Evolutionary conservation across 2,113 vertebrate species (phyloP).

Genomic region (Podarcis cretensis): DNA sequence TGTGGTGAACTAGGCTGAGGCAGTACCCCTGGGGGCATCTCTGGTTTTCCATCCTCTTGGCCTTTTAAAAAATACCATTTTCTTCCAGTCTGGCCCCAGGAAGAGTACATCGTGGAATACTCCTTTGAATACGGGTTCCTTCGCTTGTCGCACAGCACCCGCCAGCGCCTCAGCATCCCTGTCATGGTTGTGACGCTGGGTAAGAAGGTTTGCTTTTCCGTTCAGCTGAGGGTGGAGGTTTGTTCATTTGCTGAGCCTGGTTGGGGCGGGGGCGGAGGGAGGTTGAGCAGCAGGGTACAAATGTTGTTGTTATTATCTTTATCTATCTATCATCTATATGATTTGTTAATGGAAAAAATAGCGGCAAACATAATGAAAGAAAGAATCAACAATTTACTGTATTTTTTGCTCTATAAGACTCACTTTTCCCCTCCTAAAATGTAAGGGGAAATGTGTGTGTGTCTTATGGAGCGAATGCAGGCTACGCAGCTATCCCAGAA

Average conservation of each 20-base stretch:
- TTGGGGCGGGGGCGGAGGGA: no score
- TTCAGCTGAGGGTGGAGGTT: neutral
- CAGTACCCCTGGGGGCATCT: no score
- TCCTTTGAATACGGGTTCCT: constrained; percentile 96
- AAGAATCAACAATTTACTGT: no score
- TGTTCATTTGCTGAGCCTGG: no score
- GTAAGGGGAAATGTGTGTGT: no score
- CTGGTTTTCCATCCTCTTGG: no score
- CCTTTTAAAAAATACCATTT: neutral
- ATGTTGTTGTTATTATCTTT: neutral
- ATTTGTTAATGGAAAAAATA: no score
- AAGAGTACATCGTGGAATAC: constrained; percentile 98
- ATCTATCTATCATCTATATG: neutral
- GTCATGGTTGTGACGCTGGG: constrained; percentile 98
- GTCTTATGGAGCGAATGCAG: no score
- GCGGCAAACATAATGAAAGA: no score
- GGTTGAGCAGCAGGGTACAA: neutral
- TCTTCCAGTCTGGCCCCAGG: constrained; percentile 90
- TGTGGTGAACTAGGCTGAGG: neutral
- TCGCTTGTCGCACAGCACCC: constrained; percentile 92
- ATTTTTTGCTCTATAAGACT: no score
- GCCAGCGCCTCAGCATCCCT: constrained; percentile 94
- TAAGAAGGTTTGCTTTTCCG: constrained; percentile 67
- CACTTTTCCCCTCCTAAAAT: no score
- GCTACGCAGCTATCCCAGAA: no score